Conservation (phyloP, 2,113 vertebrate genomes). For the Xiphophorus maculatus region DNA sequence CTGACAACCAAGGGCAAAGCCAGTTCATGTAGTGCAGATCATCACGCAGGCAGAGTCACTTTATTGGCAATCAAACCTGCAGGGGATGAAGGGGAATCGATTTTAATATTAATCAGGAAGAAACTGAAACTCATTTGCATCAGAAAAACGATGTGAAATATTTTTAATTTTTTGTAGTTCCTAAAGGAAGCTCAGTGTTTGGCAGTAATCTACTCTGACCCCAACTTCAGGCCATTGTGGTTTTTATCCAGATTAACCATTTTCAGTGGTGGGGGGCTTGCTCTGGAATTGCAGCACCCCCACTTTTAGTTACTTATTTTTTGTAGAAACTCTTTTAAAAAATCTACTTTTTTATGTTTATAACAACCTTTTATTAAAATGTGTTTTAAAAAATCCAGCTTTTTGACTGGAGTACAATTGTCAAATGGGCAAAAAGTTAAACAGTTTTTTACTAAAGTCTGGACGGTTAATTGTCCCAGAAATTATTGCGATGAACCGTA, state of each 20-base stretch:
- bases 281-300: neutral
- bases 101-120: neutral
- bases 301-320: neutral
- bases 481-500: too few species aligned
- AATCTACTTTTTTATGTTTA: neutral
- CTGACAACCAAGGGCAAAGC: conserved; percentile 65
- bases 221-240: neutral
- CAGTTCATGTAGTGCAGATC: conserved; percentile 49
- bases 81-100: neutral
- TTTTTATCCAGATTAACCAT: neutral
- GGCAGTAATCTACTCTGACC: neutral
- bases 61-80: conserved; percentile 25
- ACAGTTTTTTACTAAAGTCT: too few species aligned
- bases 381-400: too few species aligned
- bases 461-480: too few species aligned
- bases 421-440: neutral
- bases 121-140: neutral
- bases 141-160: neutral
- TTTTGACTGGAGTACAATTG: too few species aligned
- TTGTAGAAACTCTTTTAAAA: neutral
- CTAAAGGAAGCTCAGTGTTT: neutral
- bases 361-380: neutral
- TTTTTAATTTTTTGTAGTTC: neutral
- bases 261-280: neutral
- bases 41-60: conserved; percentile 63